Base-by-base conservation (phyloP, 2,888 invertebrate genomes). In the Orchesellides sinensis region DNA sequence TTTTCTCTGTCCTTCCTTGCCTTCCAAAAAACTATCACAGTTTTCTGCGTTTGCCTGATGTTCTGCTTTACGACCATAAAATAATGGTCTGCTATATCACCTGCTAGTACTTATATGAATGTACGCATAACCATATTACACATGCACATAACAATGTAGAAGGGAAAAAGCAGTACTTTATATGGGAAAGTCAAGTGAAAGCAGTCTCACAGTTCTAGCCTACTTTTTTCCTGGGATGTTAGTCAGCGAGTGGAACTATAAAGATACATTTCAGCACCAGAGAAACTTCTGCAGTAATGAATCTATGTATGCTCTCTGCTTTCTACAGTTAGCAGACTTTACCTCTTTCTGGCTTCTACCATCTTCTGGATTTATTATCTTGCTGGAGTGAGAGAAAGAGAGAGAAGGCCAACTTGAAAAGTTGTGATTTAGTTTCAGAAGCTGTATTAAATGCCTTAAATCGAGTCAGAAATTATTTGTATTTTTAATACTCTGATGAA, bases 231-330 rank as follows among this genome's bases (percentile, higher is more conserved):
- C 35, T 35, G 35, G 52, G 54, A 72, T 45, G 56, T 52, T 54
- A 79, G 65, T 40, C 32, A 45, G 61, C 54, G 61, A 56, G 54
- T 72, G 65, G 45, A 72, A 72, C 61, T 61, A 63, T 61, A 65
- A 63, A 66, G 73, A 73, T 65, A 40, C 68, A 75, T 81, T 80
- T 80, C 66, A 73, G 54, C 52, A 56, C 61, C 52, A 45, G 66
- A 32, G 63, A 79, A 79, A 79, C 80, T 80, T 80, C 80, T 66
- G 80, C 80, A 80, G 80, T 80, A 80, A 80, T 80, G 80, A 80
- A 80, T 80, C 80, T 80, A 80, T 61, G 68, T n/a, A n/a, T 61
- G 47, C 49, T 66, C 19, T 25, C 47, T 63, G 35, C 40, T 23
- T 10, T 1, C 21, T 63, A 77, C 75, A 66, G 66, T 77, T 77